A percentile compares a stretch with the other conserved stretches of the same genome.
Evolutionary conservation across 2,888 invertebrate genomes (phyloP).

Genomic region (Acholoe squamosa): DNA sequence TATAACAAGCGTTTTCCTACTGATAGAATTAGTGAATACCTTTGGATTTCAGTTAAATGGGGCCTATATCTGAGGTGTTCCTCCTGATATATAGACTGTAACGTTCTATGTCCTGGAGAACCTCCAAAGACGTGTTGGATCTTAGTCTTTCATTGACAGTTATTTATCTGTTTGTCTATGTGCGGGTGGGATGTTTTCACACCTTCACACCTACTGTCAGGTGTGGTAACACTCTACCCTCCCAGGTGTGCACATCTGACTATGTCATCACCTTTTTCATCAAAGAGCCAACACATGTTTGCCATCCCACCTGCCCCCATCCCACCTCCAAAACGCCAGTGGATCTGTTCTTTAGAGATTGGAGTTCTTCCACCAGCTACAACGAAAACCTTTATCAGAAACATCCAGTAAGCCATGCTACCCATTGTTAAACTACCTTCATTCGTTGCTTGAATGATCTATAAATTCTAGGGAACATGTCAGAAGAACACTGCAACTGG

Average conservation of each 20-base stretch:
- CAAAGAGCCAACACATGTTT: background rate
- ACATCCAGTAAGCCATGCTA: background rate
- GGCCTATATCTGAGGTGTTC: no score
- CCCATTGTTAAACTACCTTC: no score
- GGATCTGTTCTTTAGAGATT: background rate
- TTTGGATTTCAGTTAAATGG: no score
- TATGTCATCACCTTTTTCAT: conserved; percentile 22
- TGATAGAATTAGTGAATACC: no score
- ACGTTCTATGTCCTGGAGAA: no score
- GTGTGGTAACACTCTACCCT: background rate
- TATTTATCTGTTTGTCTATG: background rate
- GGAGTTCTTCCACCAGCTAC: background rate
- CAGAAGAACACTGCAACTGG: no score
- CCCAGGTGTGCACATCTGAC: conserved; percentile 13
- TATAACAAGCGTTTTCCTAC: no score
- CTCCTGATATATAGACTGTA: no score
- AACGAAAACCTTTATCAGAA: background rate
- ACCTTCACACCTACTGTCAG: background rate
- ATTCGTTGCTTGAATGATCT: no score
- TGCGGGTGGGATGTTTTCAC: background rate
- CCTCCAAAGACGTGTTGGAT: no score
- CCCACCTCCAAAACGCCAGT: background rate
- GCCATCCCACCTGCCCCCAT: background rate
- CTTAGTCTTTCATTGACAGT: background rate
- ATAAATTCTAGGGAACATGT: no score